Base-by-base conservation (phyloP, 2,113 vertebrate species). In the Elephantulus edwardii region DNA sequence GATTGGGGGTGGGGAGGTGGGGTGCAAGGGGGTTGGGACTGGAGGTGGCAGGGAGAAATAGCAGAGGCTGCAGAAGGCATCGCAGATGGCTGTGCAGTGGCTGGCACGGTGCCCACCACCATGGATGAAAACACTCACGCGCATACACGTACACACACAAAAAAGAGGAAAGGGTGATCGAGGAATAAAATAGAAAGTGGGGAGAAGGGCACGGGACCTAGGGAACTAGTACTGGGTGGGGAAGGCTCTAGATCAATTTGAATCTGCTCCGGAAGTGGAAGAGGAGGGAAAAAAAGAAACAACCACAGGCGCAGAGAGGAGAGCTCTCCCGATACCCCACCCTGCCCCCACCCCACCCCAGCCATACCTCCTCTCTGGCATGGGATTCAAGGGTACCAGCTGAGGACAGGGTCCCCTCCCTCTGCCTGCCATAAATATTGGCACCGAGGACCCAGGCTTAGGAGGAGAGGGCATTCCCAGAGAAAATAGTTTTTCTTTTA, bases 21-120 rank as follows among this genome's bases (percentile, higher is more conserved):
- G 92, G 84, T 94, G 68, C 79, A 80, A 70, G 78, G 80, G 76
- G 52, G 64, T 89, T 87, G 82, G 89, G 89, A 93, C 81, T 86
- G 91, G 91, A 95, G 95, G 92, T 95, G 85, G 89, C 84, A 93
- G 92, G 85, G 91, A 95, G 88, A 93, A 94, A 85, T 68, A 93
- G 94, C 80, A 5, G 88, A 95, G 77, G 71, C 93, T 94, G 95
- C 95, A 96, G 96, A 95, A 96, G 89, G 97, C 96, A 95, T 93
- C 62, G 76, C 97, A 97, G 97, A 97, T 97, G 97, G 95, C 93
- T 95, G 91, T 95, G 91, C 40, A 10, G 91, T 70, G 95, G 94
- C 92, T 97, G 97, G 97, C 97, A 97, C 94, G 0, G 94, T 96
- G 97, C 97, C 97, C 96, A 95, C 95, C 78, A 79, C 95, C 82